Evolutionary conservation across 2,797 vertebrate species (phyloP).

Genomic region (Channallabes apus): DNA sequence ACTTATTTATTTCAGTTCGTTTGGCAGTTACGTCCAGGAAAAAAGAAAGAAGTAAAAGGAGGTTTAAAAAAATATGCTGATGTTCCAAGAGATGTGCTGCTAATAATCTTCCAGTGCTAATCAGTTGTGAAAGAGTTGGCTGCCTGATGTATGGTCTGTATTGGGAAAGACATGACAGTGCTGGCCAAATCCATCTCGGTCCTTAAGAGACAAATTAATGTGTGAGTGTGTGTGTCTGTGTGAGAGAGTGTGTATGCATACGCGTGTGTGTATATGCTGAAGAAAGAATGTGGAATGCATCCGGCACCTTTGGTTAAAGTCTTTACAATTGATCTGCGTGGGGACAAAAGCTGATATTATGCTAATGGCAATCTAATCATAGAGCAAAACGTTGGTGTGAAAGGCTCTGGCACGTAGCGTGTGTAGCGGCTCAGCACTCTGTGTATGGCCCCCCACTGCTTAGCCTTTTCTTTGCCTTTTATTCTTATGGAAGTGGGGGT

Average conservation of each 20-base stretch:
- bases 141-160: constrained; percentile 79
- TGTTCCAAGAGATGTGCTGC: constrained; percentile 85
- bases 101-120: constrained; percentile 92
- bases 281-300: constrained; percentile 59
- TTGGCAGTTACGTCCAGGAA: constrained; percentile 61
- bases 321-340: constrained; percentile 44
- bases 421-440: constrained; percentile 57
- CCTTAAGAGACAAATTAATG: constrained; percentile 67
- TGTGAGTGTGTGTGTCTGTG: neutral
- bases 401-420: constrained; percentile 63
- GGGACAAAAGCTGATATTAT: constrained; percentile 76
- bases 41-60: constrained; percentile 72
- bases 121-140: constrained; percentile 78
- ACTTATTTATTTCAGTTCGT: constrained; percentile 65
- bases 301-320: constrained; percentile 64
- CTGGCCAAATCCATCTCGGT: constrained; percentile 84
- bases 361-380: constrained; percentile 75
- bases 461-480: constrained; percentile 39
- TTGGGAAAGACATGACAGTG: constrained; percentile 72
- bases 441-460: constrained; percentile 56
- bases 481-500: constrained; percentile 49
- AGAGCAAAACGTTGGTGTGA: constrained; percentile 50
- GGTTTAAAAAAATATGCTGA: constrained; percentile 41
- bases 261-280: neutral
- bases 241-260: neutral